Percentiles rank a stretch among this genome's conserved stretches.
phyloP scores from a whole-genome alignment of 2,797 vertebrate genomes.

The Gymnopithys bicolor region DNA sequence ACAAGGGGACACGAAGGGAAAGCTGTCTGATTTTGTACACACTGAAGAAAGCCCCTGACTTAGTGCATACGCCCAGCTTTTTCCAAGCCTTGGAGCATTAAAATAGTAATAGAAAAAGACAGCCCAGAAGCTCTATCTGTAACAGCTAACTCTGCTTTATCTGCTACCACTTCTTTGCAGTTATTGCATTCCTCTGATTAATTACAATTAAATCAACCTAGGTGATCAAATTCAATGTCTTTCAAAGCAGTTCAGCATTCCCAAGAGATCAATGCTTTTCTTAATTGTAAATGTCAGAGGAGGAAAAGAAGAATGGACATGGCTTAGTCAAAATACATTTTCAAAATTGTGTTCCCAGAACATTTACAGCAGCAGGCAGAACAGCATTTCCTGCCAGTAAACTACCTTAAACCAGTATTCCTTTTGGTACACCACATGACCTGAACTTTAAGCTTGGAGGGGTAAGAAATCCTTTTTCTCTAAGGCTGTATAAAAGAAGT shows the following conservation, averaged over 20 bases:
- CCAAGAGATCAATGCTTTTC: background rate
- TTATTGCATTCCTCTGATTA: background rate
- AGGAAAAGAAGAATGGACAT: background rate
- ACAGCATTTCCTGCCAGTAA: background rate
- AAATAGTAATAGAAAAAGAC: background rate
- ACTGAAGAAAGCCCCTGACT: background rate
- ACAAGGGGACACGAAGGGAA: accelerated
- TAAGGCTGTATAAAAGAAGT: background rate
- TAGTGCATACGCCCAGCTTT: background rate
- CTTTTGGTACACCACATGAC: background rate
- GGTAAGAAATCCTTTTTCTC: background rate
- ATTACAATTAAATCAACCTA: background rate
- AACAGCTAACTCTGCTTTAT: background rate
- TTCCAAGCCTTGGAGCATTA: background rate
- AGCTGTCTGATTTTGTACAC: background rate
- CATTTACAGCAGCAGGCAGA: background rate
- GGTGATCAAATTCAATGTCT: background rate
- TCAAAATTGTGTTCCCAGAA: background rate
- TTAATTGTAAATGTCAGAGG: background rate
- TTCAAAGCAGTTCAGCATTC: background rate
- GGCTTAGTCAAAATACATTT: background rate
- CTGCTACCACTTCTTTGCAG: background rate
- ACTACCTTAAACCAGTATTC: background rate
- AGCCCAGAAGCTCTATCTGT: background rate
- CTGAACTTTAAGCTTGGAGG: background rate